A percentile compares a stretch with the other conserved stretches of the same genome.
Conservation (phyloP, 2,113 vertebrate species). For the Raja brachyura region DNA sequence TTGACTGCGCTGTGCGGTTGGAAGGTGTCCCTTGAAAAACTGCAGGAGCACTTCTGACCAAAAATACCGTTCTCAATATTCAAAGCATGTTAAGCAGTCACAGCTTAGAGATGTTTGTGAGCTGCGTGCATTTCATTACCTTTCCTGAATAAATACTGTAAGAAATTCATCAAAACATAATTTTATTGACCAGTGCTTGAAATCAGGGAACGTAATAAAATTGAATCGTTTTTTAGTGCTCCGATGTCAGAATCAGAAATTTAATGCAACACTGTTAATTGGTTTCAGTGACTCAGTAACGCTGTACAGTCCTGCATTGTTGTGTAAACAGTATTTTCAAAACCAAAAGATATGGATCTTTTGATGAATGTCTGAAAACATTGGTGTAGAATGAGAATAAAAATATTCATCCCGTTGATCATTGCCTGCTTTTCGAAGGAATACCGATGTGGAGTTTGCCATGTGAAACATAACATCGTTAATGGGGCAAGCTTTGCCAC, state of each 20-base stretch:
- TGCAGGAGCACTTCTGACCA: not conserved
- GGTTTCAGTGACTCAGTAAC: not conserved
- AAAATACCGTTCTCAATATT: not conserved
- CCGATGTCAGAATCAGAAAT: not conserved
- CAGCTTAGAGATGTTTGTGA: not conserved
- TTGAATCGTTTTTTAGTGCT: not conserved
- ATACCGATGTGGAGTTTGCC: not conserved
- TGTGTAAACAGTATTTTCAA: not conserved
- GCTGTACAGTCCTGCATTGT: not conserved
- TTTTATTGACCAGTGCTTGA: not conserved
- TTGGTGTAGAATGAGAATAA: not conserved
- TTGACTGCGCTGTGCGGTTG: not conserved
- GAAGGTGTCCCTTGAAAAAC: not conserved
- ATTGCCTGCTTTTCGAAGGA: not conserved
- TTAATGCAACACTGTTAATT: not conserved
- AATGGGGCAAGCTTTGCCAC: constrained; percentile 16
- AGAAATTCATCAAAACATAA: not conserved
- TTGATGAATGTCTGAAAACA: not conserved
- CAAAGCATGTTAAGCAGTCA: not conserved
- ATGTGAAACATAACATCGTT: constrained; percentile 24
- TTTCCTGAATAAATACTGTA: not conserved
- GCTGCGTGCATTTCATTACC: not conserved
- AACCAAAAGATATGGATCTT: not conserved
- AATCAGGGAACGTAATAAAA: not conserved
- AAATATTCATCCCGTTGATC: not conserved